phyloP scores from a whole-genome alignment of 2,797 vertebrate species.

The Rachycentron canadum region DNA sequence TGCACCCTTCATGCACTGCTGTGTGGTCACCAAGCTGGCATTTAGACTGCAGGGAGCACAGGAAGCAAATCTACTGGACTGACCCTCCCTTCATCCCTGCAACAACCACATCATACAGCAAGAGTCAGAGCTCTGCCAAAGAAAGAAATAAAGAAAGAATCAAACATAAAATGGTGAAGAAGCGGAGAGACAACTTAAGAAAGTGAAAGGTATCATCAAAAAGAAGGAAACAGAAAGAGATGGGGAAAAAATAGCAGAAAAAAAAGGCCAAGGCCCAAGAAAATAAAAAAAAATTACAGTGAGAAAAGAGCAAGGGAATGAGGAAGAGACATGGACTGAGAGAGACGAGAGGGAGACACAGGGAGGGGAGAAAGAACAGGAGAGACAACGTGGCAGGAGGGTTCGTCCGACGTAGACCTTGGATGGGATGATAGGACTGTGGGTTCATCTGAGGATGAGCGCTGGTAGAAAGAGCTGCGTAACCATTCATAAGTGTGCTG shows the following conservation, averaged over 20 bases:
- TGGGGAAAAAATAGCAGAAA: not conserved
- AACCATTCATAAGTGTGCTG: conserved; percentile 39
- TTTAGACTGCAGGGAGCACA: conserved; percentile 64
- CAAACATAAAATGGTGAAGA: conserved; percentile 2
- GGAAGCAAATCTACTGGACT: conserved; percentile 67
- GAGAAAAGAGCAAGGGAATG: conserved; percentile 60
- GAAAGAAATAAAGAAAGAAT: conserved; percentile 2
- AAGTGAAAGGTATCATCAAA: conserved; percentile 8
- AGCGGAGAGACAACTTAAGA: conserved; percentile 3
- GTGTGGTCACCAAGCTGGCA: conserved; percentile 75
- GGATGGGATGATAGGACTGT: conserved; percentile 58
- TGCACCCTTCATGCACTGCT: conserved; percentile 45
- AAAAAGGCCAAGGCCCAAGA: conserved; percentile 27
- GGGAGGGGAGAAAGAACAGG: conserved; percentile 60
- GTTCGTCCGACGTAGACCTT: conserved; percentile 66
- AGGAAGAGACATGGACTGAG: conserved; percentile 57
- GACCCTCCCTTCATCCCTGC: conserved; percentile 67
- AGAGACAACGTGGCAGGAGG: conserved; percentile 86
- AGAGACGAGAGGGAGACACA: conserved; percentile 47
- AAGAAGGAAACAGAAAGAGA: conserved; percentile 8
- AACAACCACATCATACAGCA: conserved; percentile 71
- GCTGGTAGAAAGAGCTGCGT: conserved; percentile 44
- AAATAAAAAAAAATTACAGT: conserved; percentile 36
- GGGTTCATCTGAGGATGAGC: conserved; percentile 80
- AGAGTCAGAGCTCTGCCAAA: conserved; percentile 20